Conservation (phyloP, 53 echinoderm and acorn worm genomes). For the Hippasteria phrygiana region DNA sequence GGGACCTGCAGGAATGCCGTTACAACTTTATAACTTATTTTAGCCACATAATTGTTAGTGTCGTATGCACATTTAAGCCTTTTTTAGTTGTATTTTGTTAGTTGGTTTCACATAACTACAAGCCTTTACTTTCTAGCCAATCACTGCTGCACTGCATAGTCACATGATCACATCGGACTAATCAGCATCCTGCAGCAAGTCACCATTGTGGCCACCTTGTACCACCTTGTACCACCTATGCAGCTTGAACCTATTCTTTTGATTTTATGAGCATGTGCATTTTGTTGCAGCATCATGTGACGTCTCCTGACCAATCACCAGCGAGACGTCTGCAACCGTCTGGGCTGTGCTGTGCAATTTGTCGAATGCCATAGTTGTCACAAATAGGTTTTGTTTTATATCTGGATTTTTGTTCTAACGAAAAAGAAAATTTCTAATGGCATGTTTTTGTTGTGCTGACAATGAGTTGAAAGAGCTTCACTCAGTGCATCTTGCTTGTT, state of each 20-base stretch:
- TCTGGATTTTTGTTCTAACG: too few relatives aligned
- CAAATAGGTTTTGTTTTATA: too few relatives aligned
- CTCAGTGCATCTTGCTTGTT: too few relatives aligned
- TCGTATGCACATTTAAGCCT: neutral
- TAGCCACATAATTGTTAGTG: too few relatives aligned
- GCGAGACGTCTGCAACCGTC: neutral
- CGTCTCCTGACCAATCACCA: constrained; percentile 28
- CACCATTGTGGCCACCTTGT: too few relatives aligned
- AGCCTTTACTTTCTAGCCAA: constrained; percentile 9
- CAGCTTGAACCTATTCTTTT: neutral
- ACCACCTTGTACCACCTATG: constrained; percentile 16
- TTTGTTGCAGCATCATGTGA: constrained; percentile 31
- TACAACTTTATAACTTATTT: too few relatives aligned
- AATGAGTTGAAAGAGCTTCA: too few relatives aligned
- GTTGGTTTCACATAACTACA: neutral
- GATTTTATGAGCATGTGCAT: neutral
- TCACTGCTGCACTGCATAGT: constrained; percentile 26
- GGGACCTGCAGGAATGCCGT: too few relatives aligned
- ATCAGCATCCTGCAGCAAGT: constrained; percentile 19
- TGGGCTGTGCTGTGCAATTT: neutral
- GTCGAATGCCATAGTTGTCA: neutral
- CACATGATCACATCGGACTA: constrained; percentile 43
- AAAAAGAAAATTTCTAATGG: too few relatives aligned
- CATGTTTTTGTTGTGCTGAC: too few relatives aligned
- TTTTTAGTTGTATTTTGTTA: neutral